Evolutionary conservation across 1,140 invertebrate genomes (phyloP), one percentile per base, ranked within the genome.

Genomic region (Drosophila sturtevanti): DNA sequence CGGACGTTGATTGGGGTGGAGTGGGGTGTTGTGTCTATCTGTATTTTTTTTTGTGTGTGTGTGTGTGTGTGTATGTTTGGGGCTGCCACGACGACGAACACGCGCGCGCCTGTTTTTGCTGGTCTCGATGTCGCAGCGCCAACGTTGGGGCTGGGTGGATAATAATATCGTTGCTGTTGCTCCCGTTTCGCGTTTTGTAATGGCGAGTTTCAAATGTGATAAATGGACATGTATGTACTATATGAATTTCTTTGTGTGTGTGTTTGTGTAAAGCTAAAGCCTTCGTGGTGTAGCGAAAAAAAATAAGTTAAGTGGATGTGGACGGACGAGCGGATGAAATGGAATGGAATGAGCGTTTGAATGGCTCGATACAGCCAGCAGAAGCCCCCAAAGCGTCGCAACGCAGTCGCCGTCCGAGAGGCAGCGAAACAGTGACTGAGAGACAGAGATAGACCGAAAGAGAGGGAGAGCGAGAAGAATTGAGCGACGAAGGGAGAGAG

Each of bases 281-380:
- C 70, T 78, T 71, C 72, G 76, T 69, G 52, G 63, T 60, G 48
- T 41, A 61, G 54, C 55, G 69, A 67, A 74, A 38, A 54, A 75
- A 73, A 81, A 85, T 73, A 69, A 72, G 54, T 75, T 81, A 89
- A 84, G 77, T 89, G 84, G 84, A 89, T 89, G 84, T 89, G 75
- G 85, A 89, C 85, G 84, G 85, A 89, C 80, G 84, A 89, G 84
- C 85, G 85, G 84, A 89, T 89, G 80, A 84, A 89, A 89, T 87
- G 84, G 76, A 87, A 86, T 86, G 82, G 78, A 75, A 89, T 84
- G 79, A 80, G 65, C 84, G 63, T 81, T 86, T 77, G 82, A 87
- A 77, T 77, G 48, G 68, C 72, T 82, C 70, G 72, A 77, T 68
- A 77, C 77, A 69, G 71, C 69, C 66, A 81, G 81, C 63, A 76